Percentiles rank a stretch among this genome's conserved stretches.
Evolutionary conservation across 2,113 vertebrate genomes (phyloP).

Genomic region (Anarhynchus alexandrinus): DNA sequence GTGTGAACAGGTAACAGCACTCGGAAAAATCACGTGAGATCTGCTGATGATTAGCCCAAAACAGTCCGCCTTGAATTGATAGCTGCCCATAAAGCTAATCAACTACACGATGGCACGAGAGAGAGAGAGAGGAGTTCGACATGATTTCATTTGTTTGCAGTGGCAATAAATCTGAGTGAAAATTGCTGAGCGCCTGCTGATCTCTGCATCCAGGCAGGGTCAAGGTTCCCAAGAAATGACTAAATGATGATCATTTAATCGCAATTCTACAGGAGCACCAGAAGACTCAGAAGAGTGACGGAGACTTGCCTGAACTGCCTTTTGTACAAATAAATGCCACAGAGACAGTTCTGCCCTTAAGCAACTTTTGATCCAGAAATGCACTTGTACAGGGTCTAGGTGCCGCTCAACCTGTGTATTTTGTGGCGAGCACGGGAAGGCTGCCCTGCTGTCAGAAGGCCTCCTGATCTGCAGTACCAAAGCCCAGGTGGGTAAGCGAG

Average conservation of each 20-base stretch:
- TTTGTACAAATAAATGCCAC: not conserved
- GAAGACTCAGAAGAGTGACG: not conserved
- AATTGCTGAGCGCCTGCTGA: not conserved
- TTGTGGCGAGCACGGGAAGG: rapidly evolving
- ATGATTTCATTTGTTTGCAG: not conserved
- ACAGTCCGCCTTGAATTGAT: not conserved
- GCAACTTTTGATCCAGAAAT: not conserved
- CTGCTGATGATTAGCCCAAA: not conserved
- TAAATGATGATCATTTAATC: not conserved
- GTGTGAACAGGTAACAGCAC: not conserved
- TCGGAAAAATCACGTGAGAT: not conserved
- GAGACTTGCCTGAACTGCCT: not conserved
- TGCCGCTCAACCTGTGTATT: rapidly evolving
- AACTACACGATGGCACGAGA: not conserved
- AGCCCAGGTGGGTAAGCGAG: not conserved
- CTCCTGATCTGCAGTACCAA: not conserved
- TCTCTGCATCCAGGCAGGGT: not conserved
- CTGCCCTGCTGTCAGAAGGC: not conserved
- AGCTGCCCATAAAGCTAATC: not conserved
- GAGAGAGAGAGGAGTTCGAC: not conserved
- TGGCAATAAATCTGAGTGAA: not conserved
- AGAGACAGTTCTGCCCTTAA: not conserved
- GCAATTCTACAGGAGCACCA: not conserved
- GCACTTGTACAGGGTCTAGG: rapidly evolving
- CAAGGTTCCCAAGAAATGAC: not conserved